Evolutionary conservation across 2,113 vertebrate species (phyloP).

Genomic region (Peucedramus taeniatus): DNA sequence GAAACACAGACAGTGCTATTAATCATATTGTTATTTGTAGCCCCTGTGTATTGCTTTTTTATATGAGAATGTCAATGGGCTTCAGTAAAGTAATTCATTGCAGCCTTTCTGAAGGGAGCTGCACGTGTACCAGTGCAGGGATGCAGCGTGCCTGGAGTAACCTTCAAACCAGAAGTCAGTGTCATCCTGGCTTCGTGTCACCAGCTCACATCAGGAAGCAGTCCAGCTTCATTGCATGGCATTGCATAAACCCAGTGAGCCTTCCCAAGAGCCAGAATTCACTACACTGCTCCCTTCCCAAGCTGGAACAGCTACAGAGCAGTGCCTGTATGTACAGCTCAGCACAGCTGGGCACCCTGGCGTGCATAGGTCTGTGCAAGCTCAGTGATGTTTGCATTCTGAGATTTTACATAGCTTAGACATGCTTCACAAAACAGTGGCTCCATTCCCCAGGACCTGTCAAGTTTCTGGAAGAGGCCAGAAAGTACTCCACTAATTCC

Average conservation of each 20-base stretch:
- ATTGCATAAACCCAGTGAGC: neutral
- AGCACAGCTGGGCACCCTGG: neutral
- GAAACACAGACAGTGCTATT: neutral
- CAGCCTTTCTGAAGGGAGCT: neutral
- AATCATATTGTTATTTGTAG: neutral
- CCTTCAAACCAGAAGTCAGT: neutral
- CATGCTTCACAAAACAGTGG: neutral
- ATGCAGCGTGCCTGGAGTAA: neutral
- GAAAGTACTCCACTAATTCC: neutral
- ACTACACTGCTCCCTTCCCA: neutral
- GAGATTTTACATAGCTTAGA: neutral
- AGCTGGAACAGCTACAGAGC: neutral
- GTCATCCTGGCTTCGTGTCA: neutral
- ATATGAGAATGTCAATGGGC: neutral
- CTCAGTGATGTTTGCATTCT: fast-evolving
- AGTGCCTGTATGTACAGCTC: neutral
- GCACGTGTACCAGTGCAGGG: neutral
- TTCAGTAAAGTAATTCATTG: neutral
- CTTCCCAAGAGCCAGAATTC: neutral
- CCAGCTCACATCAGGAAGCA: neutral
- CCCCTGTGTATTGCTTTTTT: neutral
- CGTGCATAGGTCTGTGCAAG: neutral
- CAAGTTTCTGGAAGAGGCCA: neutral
- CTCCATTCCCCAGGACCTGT: neutral
- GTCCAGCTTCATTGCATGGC: neutral